Percentiles rank a stretch among this genome's conserved stretches.
phyloP scores from a whole-genome alignment of 1,140 invertebrate genomes.

The Drosophila malerkotliana region DNA sequence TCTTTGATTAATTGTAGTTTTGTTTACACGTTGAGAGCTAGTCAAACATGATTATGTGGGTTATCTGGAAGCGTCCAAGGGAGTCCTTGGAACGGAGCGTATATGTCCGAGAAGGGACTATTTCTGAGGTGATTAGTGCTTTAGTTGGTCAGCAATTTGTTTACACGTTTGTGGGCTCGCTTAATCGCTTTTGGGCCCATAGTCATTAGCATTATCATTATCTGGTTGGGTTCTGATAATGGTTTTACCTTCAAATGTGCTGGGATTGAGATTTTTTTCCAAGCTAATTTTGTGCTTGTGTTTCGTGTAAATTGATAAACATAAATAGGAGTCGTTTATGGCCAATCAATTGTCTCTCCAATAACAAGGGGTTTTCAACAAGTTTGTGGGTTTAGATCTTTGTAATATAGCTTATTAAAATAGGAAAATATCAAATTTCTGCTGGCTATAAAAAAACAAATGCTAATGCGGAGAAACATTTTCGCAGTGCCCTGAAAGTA shows the following conservation, averaged over 20 bases:
- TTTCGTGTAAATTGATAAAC: constrained; percentile 19
- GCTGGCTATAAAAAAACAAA: background rate
- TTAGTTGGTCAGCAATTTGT: constrained; percentile 58
- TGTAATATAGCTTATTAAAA: no score
- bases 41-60: constrained; percentile 55
- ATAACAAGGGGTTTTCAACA: background rate
- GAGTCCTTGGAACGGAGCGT: constrained; percentile 6
- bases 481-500: constrained; percentile 15
- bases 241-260: background rate
- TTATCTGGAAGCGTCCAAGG: constrained; percentile 37
- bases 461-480: constrained; percentile 5
- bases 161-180: constrained; percentile 29
- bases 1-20: constrained; percentile 82
- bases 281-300: background rate
- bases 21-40: constrained; percentile 67
- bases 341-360: background rate
- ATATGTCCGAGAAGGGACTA: constrained; percentile 1
- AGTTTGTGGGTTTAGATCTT: background rate
- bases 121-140: constrained; percentile 60
- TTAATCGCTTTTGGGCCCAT: constrained; percentile 53
- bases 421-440: no score
- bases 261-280: constrained; percentile 1
- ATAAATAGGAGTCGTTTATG: background rate
- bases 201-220: constrained; percentile 65
- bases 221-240: constrained; percentile 9